Base-by-base conservation (phyloP, 1,140 invertebrate species). In the Arion vulgaris region DNA sequence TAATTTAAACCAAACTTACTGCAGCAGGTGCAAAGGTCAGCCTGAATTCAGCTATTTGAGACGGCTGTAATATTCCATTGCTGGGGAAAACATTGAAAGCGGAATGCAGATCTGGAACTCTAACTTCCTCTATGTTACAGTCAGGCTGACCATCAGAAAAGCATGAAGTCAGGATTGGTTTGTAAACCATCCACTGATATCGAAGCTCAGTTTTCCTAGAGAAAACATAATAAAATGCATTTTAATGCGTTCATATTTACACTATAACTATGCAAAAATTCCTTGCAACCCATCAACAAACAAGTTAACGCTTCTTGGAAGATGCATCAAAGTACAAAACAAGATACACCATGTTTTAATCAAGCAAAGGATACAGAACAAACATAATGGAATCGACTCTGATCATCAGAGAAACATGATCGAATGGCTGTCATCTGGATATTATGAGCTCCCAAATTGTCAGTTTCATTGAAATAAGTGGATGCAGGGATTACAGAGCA, bases 121-220 rank as follows among this genome's bases (percentile, higher is more conserved):
- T 81, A 17, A 88, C 88, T 45, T 80, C 81, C 28, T 83, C 74
- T 36, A 79, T 15, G 41, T 34, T 17, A 36, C 66, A 0, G 19
- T 38, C 26, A 15, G 53, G 75, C 1, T 80, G 45, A 17, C 45
- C 38, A 15, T 85, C 84, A 23, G 75, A n/a, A 34, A 80, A 53
- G 32, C 84, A 69, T 66, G 84, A 49, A 72, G 86, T 84, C 85
- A 91, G 85, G 69, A 90, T 87, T 9, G 91, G 91, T 76, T 92
- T 92, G 41, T 91, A 90, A 0, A 91, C 86, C 83, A 88, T 88
- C 91, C 91, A 92, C 69, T 90, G 86, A 85, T 90, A 92, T 23
- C 90, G 91, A 62, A 92, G 83, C 34, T 89, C 87, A 0, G 91
- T 89, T 86, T 91, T 87, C 28, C 91, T 91, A 84, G 36, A 82